A percentile compares a stretch with the other conserved stretches of the same genome.
Conservation (phyloP, 1,140 invertebrate genomes). For the Drosophila paulistorum region DNA sequence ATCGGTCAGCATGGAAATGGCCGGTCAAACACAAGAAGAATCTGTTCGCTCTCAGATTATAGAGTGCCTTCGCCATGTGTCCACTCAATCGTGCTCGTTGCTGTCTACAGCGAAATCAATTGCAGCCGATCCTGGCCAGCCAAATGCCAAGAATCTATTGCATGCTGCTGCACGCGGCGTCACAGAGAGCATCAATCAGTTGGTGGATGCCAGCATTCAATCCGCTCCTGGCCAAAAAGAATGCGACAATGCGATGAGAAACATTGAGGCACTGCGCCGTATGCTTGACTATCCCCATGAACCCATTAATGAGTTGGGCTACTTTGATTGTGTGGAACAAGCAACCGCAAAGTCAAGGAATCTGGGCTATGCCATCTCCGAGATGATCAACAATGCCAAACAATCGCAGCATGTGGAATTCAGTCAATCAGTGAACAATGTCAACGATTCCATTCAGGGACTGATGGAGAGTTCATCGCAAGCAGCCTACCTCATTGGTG, state of each 20-base stretch:
- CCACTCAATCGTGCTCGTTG: conserved; percentile 93
- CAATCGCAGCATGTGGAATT: conserved; percentile 94
- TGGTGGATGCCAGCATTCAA: conserved; percentile 92
- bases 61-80: conserved; percentile 93
- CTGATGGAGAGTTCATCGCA: conserved; percentile 97
- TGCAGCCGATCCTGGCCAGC: conserved; percentile 93
- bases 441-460: conserved; percentile 94
- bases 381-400: conserved; percentile 96
- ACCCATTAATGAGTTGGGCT: conserved; percentile 93
- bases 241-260: conserved; percentile 97
- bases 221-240: conserved; percentile 97
- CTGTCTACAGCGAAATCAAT: conserved; percentile 94
- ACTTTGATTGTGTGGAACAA: conserved; percentile 97
- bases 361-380: conserved; percentile 95
- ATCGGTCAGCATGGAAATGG: conserved; percentile 91
- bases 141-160: conserved; percentile 95
- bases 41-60: conserved; percentile 91
- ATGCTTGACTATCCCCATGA: conserved; percentile 94
- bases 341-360: conserved; percentile 97
- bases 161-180: conserved; percentile 93
- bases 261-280: conserved; percentile 93
- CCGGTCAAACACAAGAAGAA: conserved; percentile 89
- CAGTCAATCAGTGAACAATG: conserved; percentile 92
- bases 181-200: conserved; percentile 95
- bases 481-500: conserved; percentile 95